phyloP scores from a whole-genome alignment of 1,140 invertebrate species.

The Dufourea novaeangliae region DNA sequence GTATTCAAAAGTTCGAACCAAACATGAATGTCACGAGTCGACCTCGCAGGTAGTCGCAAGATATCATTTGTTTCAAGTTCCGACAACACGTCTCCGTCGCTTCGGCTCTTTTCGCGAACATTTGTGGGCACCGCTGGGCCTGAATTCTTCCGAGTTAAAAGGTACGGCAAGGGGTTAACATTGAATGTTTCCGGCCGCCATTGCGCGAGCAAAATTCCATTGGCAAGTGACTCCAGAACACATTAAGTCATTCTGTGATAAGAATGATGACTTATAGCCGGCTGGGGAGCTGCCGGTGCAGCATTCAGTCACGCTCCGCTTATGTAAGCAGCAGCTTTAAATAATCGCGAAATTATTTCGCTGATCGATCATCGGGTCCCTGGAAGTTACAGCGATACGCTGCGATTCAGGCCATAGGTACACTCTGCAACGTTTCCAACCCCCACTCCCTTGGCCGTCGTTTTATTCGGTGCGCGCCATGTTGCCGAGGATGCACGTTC shows the following conservation, averaged over 20 bases:
- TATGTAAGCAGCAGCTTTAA: background rate
- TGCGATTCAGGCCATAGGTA: constrained; percentile 8
- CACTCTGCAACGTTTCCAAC: constrained; percentile 3
- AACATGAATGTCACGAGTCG: too few relatives aligned
- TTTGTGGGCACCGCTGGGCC: too few relatives aligned
- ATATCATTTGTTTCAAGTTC: too few relatives aligned
- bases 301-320: constrained; percentile 1
- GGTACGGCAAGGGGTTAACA: too few relatives aligned
- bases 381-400: background rate
- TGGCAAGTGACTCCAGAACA: background rate
- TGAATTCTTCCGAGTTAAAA: too few relatives aligned
- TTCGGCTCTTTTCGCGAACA: too few relatives aligned
- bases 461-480: constrained; percentile 2
- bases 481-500: constrained; percentile 15
- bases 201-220: background rate
- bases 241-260: background rate
- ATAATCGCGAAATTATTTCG: constrained; percentile 36
- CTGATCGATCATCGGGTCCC: constrained; percentile 19
- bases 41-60: too few relatives aligned
- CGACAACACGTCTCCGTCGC: too few relatives aligned
- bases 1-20: too few relatives aligned
- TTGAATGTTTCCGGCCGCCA: too few relatives aligned
- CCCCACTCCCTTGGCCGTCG: background rate
- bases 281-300: background rate
- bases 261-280: background rate